Base-by-base conservation (phyloP, 2,113 vertebrate genomes). In the Periophthalmus modestus region DNA sequence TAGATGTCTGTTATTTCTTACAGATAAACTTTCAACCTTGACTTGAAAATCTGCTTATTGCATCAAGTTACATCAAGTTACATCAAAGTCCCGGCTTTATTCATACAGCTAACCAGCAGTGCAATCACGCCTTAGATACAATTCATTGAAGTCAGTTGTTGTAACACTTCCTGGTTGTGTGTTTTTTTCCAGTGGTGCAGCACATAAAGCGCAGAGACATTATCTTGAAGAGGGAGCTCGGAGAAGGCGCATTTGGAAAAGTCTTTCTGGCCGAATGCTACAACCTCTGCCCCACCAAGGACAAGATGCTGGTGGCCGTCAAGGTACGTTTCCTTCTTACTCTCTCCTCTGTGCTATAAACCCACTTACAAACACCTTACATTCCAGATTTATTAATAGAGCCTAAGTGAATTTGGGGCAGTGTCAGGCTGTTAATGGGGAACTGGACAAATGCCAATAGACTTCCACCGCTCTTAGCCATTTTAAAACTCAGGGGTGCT, bases 261-360 rank as follows among this genome's bases (percentile, higher is more conserved):
- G 97, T 99, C 76, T 99, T 99, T 92, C 92, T 99, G 89, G 98
- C 98, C 1, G 98, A 99, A 88, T 99, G 97, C 89, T 99, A 98
- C 94, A 98, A 99, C 92, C 95, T 99, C 83, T 95, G 96, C 80
- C 97, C 97, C 71, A 97, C 95, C 89, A 97, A 98, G 68, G 97
- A 99, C 93, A 99, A 98, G 94, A 98, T 97, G 96, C 85, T 92
- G 77, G 91, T 91, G 68, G 87, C 85, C 74, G 87, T 91, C 76
- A 92, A 89, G 89, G 88, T 91, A 84, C 10, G 12, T 78, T 50
- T 69, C 28, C 61, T 34, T 70, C 13, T 14, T 4, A 24, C 12
- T 59, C 0, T 72, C 39, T 52, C 58, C 0, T 71, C 18, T 72
- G 61, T 54, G 71, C 68, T 57, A 15, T 21, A 65, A 73, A 65